Evolutionary conservation across 1,140 invertebrate species (phyloP).

Genomic region (Drosophila saltans): DNA sequence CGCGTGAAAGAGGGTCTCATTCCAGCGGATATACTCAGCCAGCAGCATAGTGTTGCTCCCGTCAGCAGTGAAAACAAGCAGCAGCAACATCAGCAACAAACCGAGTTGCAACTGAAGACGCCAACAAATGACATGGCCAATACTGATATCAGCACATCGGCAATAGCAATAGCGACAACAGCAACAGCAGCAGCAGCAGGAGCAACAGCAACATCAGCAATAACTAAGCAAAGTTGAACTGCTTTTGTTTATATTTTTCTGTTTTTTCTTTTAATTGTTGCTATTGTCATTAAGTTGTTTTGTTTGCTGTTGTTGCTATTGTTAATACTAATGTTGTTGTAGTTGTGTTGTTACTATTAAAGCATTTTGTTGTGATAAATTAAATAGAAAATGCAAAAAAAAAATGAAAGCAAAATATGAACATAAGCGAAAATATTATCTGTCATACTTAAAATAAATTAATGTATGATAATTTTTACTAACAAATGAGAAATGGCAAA

Average conservation of each 20-base stretch:
- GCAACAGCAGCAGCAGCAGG: slow-evolving; percentile 18
- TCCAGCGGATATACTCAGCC: slow-evolving; percentile 85
- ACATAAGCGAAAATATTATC: slow-evolving; percentile 44
- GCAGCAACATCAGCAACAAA: slow-evolving; percentile 41
- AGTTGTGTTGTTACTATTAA: slow-evolving; percentile 70
- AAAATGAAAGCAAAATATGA: slow-evolving; percentile 35
- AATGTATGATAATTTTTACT: neutral
- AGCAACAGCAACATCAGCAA: slow-evolving; percentile 39
- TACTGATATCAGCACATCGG: slow-evolving; percentile 43
- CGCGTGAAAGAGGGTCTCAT: slow-evolving; percentile 95
- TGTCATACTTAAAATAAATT: slow-evolving; percentile 56
- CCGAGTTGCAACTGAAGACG: slow-evolving; percentile 57
- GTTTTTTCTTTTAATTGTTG: neutral
- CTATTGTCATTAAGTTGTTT: slow-evolving; percentile 29
- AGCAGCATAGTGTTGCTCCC: slow-evolving; percentile 48
- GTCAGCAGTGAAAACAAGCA: slow-evolving; percentile 61
- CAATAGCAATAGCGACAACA: slow-evolving; percentile 33
- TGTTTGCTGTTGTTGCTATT: slow-evolving; percentile 36
- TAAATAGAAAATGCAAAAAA: slow-evolving; percentile 53
- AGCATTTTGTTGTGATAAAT: slow-evolving; percentile 79
- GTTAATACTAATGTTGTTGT: slow-evolving; percentile 57
- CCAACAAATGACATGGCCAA: slow-evolving; percentile 47
- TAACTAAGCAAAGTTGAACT: slow-evolving; percentile 66
- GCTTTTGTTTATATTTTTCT: slow-evolving; percentile 15
- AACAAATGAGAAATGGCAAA: slow-evolving; percentile 18